Evolutionary conservation across 2,797 vertebrate genomes (phyloP).

Genomic region (Dendrocincla tyrannina): DNA sequence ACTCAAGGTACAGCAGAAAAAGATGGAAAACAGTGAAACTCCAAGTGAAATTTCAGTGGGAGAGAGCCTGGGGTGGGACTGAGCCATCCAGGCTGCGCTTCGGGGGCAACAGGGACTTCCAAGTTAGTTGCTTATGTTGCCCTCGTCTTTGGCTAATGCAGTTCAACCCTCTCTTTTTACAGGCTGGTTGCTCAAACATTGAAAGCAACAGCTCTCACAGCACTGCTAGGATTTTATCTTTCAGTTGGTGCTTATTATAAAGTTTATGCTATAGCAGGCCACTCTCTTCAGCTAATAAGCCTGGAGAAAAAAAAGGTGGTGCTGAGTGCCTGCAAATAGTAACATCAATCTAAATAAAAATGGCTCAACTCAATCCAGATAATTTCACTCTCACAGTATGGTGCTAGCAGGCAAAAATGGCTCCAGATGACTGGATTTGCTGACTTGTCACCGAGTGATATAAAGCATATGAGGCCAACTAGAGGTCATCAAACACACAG

Average conservation of each 20-base stretch:
- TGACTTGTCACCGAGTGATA: constrained; percentile 38
- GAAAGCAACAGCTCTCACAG: not conserved
- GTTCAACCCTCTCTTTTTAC: not conserved
- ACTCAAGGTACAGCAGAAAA: not conserved
- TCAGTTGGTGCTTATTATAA: not conserved
- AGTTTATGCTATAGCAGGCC: not conserved
- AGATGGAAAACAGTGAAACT: not conserved
- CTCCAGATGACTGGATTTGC: constrained; percentile 21
- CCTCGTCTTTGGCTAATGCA: not conserved
- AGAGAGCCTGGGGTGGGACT: accelerated
- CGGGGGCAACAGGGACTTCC: not conserved
- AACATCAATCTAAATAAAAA: constrained; percentile 13
- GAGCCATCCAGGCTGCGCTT: not conserved
- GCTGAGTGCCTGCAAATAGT: not conserved
- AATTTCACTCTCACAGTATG: not conserved
- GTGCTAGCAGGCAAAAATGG: not conserved
- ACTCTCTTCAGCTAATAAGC: not conserved
- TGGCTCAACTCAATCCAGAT: not conserved
- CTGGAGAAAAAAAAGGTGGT: not conserved
- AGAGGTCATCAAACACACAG: constrained; percentile 8
- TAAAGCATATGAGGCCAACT: constrained; percentile 49
- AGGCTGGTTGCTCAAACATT: not conserved
- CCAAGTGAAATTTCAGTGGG: not conserved
- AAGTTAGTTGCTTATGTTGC: not conserved
- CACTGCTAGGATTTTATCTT: not conserved